Conservation (phyloP, 2,888 invertebrate genomes). For the Clepsis dumicolana region DNA sequence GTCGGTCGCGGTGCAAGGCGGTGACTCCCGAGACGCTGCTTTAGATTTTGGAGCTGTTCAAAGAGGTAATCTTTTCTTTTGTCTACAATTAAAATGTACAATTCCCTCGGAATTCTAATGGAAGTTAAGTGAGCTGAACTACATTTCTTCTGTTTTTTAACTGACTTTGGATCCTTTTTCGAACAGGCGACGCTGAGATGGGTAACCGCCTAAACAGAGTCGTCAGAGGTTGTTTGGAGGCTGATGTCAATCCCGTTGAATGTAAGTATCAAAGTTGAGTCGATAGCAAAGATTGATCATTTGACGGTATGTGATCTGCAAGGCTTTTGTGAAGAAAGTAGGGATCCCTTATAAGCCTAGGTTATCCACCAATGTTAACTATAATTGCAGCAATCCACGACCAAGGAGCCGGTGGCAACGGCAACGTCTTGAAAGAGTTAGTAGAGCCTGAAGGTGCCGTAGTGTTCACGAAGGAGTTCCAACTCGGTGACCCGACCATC, state of each 20-base stretch:
- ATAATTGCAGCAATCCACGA: constrained; percentile 94
- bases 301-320: too few relatives aligned
- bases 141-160: too few relatives aligned
- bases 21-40: constrained; percentile 88
- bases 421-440: constrained; percentile 98
- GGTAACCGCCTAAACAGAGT: constrained; percentile 98
- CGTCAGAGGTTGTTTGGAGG: constrained; percentile 96
- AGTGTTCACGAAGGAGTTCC: constrained; percentile 94
- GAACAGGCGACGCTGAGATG: constrained; percentile 97
- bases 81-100: background rate
- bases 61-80: constrained; percentile 89
- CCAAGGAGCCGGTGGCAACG: constrained; percentile 99
- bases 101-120: constrained; percentile 1
- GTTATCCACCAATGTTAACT: background rate
- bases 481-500: constrained; percentile 97
- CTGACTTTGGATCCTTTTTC: constrained; percentile 48
- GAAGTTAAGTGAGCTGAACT: too few relatives aligned
- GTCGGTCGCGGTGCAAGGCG: constrained; percentile 97
- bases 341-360: too few relatives aligned
- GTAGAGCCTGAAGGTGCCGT: constrained; percentile 98
- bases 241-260: constrained; percentile 93
- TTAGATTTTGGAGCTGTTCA: constrained; percentile 99
- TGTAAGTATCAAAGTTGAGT: constrained; percentile 64
- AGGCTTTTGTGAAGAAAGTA: too few relatives aligned
- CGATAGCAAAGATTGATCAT: background rate